A percentile compares a stretch with the other conserved stretches of the same genome.
Conservation (phyloP, 1,140 invertebrate genomes). For the Aradophagus sp. region DNA sequence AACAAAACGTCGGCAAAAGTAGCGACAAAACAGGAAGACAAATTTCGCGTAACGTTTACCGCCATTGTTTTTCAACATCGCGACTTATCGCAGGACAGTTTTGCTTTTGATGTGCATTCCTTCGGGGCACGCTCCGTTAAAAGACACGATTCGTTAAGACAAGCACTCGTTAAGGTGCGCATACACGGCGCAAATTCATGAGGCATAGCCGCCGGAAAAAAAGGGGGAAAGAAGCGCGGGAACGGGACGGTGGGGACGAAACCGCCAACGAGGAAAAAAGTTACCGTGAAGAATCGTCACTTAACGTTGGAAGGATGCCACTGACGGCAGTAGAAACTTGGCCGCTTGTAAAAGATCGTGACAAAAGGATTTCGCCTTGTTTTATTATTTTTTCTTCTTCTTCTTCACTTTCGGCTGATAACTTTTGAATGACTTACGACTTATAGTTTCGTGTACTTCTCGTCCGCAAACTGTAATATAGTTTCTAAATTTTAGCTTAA, state of each 20-base stretch:
- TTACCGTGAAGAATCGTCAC: constrained; percentile 25
- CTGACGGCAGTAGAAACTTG: constrained; percentile 24
- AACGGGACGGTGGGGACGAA: constrained; percentile 20
- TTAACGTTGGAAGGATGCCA: constrained; percentile 32
- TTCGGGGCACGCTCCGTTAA: constrained; percentile 34
- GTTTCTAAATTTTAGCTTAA: constrained; percentile 28
- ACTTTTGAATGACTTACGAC: constrained; percentile 53
- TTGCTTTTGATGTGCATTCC: constrained; percentile 29
- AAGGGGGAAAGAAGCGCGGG: constrained; percentile 3
- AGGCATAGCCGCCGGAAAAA: constrained; percentile 33
- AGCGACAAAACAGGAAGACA: background rate
- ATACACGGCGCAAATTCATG: constrained; percentile 38
- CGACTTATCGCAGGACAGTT: constrained; percentile 7
- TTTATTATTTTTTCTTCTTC: constrained; percentile 47
- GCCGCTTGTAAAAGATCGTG: too few species aligned
- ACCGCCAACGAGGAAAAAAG: too few species aligned
- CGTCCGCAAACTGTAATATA: constrained; percentile 28
- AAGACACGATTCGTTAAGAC: constrained; percentile 51
- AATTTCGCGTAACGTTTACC: constrained; percentile 13
- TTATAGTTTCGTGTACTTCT: constrained; percentile 50
- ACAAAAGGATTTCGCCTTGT: too few species aligned
- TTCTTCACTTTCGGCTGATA: constrained; percentile 46
- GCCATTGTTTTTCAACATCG: constrained; percentile 21
- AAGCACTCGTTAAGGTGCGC: constrained; percentile 47
- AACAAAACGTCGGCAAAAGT: too few species aligned